phyloP scores from a whole-genome alignment of 1,140 invertebrate genomes.

The Ceratosolen fusciceps region DNA sequence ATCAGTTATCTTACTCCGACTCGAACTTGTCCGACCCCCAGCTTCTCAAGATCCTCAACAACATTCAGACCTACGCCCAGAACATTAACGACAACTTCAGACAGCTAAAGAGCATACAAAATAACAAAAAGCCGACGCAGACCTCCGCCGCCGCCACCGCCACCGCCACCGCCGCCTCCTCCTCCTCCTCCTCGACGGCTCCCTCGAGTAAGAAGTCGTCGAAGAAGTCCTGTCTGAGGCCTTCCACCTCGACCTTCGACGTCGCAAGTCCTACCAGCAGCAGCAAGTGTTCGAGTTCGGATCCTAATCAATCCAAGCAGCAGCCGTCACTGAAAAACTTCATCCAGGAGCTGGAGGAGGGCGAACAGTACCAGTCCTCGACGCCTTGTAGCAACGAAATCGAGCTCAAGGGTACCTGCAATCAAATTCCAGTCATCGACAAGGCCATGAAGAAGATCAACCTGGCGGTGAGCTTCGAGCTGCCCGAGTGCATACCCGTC shows the following conservation, averaged over 20 bases:
- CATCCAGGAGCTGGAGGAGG: not conserved
- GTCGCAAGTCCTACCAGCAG: too few relatives aligned
- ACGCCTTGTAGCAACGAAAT: not conserved
- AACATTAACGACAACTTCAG: conserved; percentile 16
- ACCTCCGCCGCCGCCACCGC: too few relatives aligned
- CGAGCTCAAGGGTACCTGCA: too few relatives aligned
- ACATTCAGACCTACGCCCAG: conserved; percentile 31
- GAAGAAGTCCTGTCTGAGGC: too few relatives aligned
- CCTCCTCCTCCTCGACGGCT: not conserved
- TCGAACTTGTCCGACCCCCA: not conserved
- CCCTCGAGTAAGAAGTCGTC: too few relatives aligned
- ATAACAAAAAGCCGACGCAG: too few relatives aligned
- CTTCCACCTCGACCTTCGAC: too few relatives aligned
- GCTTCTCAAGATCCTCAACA: conserved; percentile 22
- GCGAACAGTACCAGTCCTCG: not conserved
- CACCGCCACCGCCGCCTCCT: not conserved
- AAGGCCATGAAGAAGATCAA: not conserved
- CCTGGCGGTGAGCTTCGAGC: too few relatives aligned
- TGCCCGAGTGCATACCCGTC: not conserved
- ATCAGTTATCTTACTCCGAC: too few relatives aligned
- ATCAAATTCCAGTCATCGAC: not conserved
- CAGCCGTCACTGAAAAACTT: not conserved
- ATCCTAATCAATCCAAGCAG: not conserved
- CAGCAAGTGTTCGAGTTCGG: too few relatives aligned
- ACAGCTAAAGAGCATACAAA: not conserved